phyloP scores from a whole-genome alignment of 1,140 invertebrate species.

The Drosophila elegans region DNA sequence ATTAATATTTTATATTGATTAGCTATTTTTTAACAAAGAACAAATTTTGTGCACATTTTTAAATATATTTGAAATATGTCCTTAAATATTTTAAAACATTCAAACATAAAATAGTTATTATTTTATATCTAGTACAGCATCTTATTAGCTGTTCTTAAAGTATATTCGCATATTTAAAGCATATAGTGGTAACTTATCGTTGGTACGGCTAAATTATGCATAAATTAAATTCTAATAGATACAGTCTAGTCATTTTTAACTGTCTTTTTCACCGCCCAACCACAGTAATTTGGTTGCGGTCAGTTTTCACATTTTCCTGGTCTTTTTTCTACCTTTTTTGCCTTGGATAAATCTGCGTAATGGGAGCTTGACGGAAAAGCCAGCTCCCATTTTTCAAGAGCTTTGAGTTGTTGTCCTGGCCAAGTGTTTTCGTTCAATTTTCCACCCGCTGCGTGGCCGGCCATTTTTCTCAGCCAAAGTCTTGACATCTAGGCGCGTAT shows the following conservation, averaged over 20 bases:
- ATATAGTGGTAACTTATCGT: no score
- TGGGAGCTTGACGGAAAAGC: slow-evolving; percentile 22
- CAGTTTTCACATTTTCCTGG: slow-evolving; percentile 2
- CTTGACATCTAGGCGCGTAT: slow-evolving; percentile 55
- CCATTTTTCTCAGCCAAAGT: slow-evolving; percentile 53
- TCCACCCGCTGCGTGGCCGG: slow-evolving; percentile 13
- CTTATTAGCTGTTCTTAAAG: no score
- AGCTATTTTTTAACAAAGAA: no score
- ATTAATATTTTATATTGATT: no score
- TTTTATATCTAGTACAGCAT: no score
- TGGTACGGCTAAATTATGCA: no score
- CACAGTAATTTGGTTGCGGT: slow-evolving; percentile 26
- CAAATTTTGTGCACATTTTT: no score
- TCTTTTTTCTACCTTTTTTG: slow-evolving; percentile 10
- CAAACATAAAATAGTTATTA: no score
- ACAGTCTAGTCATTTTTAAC: neutral
- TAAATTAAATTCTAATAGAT: no score
- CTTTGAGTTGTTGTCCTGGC: slow-evolving; percentile 3
- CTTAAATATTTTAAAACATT: no score
- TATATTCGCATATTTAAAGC: no score
- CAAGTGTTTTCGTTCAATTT: slow-evolving; percentile 36
- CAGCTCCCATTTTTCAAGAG: slow-evolving; percentile 50
- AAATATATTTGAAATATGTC: no score
- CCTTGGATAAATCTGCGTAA: slow-evolving; percentile 74
- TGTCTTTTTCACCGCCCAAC: slow-evolving; percentile 14